A percentile compares a stretch with the other conserved stretches of the same genome.
These are phyloP conservation scores for Tragelaphus eurycerus DNA, from an alignment of 2,797 vertebrate species.

Conservation along the genomic window DNA sequence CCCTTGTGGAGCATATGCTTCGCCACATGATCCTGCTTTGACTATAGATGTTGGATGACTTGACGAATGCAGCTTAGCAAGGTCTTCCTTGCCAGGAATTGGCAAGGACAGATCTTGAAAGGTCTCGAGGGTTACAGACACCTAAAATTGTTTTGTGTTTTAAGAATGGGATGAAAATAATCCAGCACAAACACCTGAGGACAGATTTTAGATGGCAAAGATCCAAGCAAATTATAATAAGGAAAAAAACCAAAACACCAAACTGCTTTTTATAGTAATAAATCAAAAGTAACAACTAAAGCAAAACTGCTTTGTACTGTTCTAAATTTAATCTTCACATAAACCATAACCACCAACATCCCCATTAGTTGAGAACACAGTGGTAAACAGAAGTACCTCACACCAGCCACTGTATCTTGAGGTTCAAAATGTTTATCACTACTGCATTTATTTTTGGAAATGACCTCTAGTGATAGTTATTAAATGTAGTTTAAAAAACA, in stretches of 20 bases:
- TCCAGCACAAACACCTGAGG: constrained; percentile 43
- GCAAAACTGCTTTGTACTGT: background rate
- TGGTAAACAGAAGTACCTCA: background rate
- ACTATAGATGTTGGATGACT: constrained; percentile 95
- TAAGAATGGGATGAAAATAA: constrained; percentile 61
- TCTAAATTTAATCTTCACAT: constrained; percentile 20
- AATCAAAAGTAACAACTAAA: background rate
- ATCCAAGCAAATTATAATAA: constrained; percentile 48
- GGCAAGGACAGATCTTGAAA: constrained; percentile 99
- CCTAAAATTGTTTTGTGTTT: constrained; percentile 83
- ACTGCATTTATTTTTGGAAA: background rate
- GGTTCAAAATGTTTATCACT: background rate
- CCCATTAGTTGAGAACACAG: background rate
- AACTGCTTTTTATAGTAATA: background rate
- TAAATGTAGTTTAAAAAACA: background rate
- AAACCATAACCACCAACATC: background rate
- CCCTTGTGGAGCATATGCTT: constrained; percentile 96
- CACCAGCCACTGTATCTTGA: background rate
- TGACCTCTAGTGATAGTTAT: background rate
- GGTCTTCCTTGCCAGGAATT: constrained; percentile 98
- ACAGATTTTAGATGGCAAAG: constrained; percentile 36
- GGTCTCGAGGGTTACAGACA: constrained; percentile 97
- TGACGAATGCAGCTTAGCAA: constrained; percentile 97
- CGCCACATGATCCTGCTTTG: constrained; percentile 97
- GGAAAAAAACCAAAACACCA: background rate